Evolutionary conservation across 2,888 invertebrate genomes (phyloP).

Genomic region (Sphecodes monilicornis): DNA sequence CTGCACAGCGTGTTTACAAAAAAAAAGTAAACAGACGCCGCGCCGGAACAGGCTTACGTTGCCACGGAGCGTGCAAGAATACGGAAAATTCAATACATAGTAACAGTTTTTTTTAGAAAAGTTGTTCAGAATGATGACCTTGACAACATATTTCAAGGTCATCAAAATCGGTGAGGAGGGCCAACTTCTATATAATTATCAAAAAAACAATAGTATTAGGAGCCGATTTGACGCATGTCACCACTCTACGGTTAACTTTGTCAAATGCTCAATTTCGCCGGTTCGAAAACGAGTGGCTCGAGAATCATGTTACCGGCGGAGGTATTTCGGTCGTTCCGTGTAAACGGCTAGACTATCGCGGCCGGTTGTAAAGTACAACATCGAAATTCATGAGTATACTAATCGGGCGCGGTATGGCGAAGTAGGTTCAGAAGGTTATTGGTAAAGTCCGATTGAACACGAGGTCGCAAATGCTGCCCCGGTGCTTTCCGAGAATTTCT

Average conservation of each 20-base stretch:
- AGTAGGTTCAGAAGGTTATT: conserved; percentile 31
- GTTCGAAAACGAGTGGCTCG: background rate
- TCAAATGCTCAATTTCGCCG: background rate
- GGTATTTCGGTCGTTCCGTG: background rate
- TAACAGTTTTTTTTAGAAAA: too few species aligned
- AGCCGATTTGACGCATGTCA: too few species aligned
- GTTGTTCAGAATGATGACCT: too few species aligned
- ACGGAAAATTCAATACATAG: too few species aligned
- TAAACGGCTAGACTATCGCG: conserved; percentile 10
- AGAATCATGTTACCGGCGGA: background rate
- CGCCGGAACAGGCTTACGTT: too few species aligned
- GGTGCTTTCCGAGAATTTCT: conserved; percentile 18
- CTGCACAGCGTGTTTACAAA: too few species aligned
- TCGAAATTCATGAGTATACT: conserved; percentile 33
- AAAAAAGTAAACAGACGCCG: too few species aligned
- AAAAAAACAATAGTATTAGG: too few species aligned
- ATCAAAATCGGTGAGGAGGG: too few species aligned
- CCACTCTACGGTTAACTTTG: background rate
- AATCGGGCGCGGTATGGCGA: conserved; percentile 30
- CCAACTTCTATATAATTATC: too few species aligned
- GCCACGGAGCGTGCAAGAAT: too few species aligned
- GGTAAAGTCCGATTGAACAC: conserved; percentile 43
- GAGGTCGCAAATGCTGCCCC: conserved; percentile 2
- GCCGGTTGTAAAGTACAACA: conserved; percentile 23
- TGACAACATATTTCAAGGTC: too few species aligned